Evolutionary conservation across 2,797 vertebrate genomes (phyloP), one percentile per base, ranked within the genome.

Genomic region (Coreius guichenoti): DNA sequence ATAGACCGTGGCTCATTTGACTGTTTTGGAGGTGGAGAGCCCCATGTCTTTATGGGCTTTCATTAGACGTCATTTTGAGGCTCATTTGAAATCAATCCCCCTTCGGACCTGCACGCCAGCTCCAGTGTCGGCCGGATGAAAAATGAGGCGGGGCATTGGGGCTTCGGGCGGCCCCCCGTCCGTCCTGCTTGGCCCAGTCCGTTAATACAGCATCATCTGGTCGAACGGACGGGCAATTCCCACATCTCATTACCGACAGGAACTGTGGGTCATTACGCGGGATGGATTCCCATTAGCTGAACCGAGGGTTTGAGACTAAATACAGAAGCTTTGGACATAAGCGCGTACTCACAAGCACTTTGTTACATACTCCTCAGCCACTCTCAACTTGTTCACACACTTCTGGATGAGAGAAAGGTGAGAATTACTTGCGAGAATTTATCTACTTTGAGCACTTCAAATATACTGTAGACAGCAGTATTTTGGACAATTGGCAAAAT

Each of bases 171-270:
- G 94, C 86, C 95, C 93, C 94, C 94, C 92, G 91, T 88, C 90
- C 85, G 89, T 95, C 95, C 92, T 95, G 94, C 94, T 93, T 93
- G 87, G 86, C 94, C 96, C 93, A 95, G 95, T 95, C 96, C 95
- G 95, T 96, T 97, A 96, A 96, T 96, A 95, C 94, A 95, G 94
- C 94, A 96, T 97, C 96, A 97, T 96, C 96, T 97, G 96, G 95
- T 96, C 95, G 94, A 96, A 96, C 95, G 95, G 94, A 95, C 95
- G 92, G 94, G 94, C 95, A 97, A 96, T 96, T 97, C 96, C 96
- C 96, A 96, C 95, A 96, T 97, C 96, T 97, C 96, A 97, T 97
- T 96, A 97, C 95, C 95, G 95, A 96, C 94, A 96, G 95, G 95
- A 96, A 96, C 96, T 96, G 94, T 94, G 95, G 96, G 95, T 96